Percentiles rank a stretch among this genome's conserved stretches.
These are phyloP conservation scores for Ornithoptera alexandrae DNA, from an alignment of 2,888 invertebrate genomes.

Conservation along the genomic window DNA sequence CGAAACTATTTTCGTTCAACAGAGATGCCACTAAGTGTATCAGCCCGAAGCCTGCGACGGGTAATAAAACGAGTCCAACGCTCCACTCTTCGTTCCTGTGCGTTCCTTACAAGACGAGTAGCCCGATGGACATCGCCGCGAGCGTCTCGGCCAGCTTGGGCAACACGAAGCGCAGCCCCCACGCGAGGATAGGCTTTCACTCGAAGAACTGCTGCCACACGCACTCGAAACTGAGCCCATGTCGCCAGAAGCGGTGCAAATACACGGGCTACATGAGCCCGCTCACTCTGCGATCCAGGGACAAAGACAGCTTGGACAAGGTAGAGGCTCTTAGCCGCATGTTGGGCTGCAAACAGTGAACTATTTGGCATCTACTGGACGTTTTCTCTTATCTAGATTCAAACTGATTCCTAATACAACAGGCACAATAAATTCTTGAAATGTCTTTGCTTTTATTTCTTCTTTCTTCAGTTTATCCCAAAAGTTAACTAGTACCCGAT, in stretches of 20 bases:
- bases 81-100: conserved; percentile 19
- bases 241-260: conserved; percentile 20
- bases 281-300: conserved; percentile 7
- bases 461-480: neutral
- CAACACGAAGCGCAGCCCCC: neutral
- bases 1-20: conserved; percentile 49
- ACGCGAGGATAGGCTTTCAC: neutral
- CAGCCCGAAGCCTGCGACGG: conserved; percentile 4
- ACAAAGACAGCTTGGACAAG: conserved; percentile 7
- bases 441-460: neutral
- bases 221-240: neutral
- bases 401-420: neutral
- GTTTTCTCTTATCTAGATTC: neutral
- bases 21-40: conserved; percentile 20
- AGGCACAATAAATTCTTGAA: neutral
- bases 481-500: neutral
- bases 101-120: conserved; percentile 13
- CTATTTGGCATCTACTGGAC: neutral
- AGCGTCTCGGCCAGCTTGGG: neutral
- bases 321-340: neutral
- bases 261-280: conserved; percentile 23
- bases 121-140: neutral
- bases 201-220: neutral
- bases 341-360: neutral
- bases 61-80: conserved; percentile 10